A percentile compares a stretch with the other conserved stretches of the same genome.
These are phyloP conservation scores for Scophthalmus maximus DNA, from an alignment of 2,113 vertebrate species.

Conservation along the genomic window DNA sequence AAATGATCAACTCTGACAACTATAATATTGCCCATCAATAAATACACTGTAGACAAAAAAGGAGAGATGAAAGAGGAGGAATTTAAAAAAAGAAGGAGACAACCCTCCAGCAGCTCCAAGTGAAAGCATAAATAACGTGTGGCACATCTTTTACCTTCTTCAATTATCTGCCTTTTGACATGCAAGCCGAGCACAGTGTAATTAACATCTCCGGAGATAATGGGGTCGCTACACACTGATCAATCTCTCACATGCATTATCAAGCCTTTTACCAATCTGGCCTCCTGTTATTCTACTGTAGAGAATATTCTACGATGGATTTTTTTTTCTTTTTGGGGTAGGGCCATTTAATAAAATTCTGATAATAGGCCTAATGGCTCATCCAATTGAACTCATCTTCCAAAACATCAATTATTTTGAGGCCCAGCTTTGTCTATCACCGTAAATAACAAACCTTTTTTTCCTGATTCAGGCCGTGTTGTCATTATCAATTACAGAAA, in stretches of 20 bases:
- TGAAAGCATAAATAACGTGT: constrained; percentile 85
- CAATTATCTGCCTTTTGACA: constrained; percentile 87
- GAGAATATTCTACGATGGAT: constrained; percentile 54
- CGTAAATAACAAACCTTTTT: constrained; percentile 51
- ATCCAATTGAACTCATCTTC: constrained; percentile 68
- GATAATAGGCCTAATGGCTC: constrained; percentile 72
- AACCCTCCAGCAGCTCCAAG: constrained; percentile 70
- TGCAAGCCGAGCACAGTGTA: constrained; percentile 84
- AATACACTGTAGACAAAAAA: constrained; percentile 71
- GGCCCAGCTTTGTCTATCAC: constrained; percentile 30
- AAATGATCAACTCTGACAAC: constrained; percentile 75
- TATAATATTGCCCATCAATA: constrained; percentile 77
- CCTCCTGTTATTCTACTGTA: constrained; percentile 67
- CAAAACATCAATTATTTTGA: constrained; percentile 67
- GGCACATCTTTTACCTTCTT: constrained; percentile 85
- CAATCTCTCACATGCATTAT: constrained; percentile 86
- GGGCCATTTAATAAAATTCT: constrained; percentile 68
- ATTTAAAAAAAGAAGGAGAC: constrained; percentile 17
- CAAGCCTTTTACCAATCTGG: constrained; percentile 77
- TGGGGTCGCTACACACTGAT: constrained; percentile 86
- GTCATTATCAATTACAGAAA: constrained; percentile 24
- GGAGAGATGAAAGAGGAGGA: constrained; percentile 24
- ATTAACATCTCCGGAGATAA: constrained; percentile 88
- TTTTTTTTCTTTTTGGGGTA: constrained; percentile 44
- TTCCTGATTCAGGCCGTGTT: constrained; percentile 4